phyloP scores from a whole-genome alignment of 2,888 invertebrate genomes.

The Incurvaria masculella region DNA sequence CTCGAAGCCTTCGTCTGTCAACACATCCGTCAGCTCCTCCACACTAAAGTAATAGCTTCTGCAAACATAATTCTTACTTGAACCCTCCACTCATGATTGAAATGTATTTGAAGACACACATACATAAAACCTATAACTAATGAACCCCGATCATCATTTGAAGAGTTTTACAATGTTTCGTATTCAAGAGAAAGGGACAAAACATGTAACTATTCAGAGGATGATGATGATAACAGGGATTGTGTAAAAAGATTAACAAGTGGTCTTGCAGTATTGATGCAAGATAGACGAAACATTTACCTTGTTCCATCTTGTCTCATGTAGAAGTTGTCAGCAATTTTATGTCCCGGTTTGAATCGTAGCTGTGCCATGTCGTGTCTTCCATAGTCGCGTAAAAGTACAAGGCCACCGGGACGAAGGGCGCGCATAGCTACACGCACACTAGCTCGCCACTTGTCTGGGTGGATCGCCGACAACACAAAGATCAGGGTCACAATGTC shows the following conservation, averaged over 20 bases:
- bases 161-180: no score
- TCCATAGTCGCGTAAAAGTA: constrained; percentile 93
- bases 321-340: constrained; percentile 90
- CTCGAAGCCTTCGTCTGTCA: constrained; percentile 67
- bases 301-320: constrained; percentile 96
- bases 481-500: constrained; percentile 91
- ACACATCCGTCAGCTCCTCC: constrained; percentile 65
- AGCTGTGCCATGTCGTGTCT: constrained; percentile 95
- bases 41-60: constrained; percentile 79
- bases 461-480: constrained; percentile 92
- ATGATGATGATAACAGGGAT: no score
- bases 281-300: no score
- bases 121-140: no score
- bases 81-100: no score
- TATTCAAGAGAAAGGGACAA: no score
- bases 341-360: constrained; percentile 89
- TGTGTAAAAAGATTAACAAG: no score
- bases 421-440: constrained; percentile 62
- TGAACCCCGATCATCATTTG: no score
- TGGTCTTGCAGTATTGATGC: no score
- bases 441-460: constrained; percentile 69
- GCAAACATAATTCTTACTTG: constrained; percentile 26
- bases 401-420: constrained; percentile 70
- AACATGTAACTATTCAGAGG: no score
- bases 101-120: no score